Conservation (phyloP, 2,797 vertebrate species). For the Pseudochirops corinnae region DNA sequence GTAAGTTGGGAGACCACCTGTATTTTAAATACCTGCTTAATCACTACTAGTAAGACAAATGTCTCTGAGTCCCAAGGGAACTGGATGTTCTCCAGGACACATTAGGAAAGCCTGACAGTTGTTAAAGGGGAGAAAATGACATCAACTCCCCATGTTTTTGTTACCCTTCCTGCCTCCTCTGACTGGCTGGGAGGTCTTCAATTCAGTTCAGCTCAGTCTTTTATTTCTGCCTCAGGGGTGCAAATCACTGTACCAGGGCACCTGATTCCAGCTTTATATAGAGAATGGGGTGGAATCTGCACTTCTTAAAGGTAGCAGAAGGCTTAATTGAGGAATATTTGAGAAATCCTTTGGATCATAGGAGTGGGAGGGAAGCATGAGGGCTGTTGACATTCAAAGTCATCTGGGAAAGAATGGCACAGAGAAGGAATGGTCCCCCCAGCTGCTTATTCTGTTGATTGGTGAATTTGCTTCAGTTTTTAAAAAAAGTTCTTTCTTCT, state of each 20-base stretch:
- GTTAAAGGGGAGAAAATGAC: too few species aligned
- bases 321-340: neutral
- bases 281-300: neutral
- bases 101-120: neutral
- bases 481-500: neutral
- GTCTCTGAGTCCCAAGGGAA: neutral
- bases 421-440: neutral
- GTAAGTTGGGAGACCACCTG: neutral
- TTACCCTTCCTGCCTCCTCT: neutral
- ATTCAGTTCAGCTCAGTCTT: neutral
- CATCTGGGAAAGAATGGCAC: neutral
- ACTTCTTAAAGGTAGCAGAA: neutral
- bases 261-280: neutral
- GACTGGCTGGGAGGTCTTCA: neutral
- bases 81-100: neutral
- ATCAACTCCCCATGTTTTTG: neutral
- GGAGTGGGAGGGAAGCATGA: neutral
- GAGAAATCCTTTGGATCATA: neutral
- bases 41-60: neutral
- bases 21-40: neutral
- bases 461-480: neutral
- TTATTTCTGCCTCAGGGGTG: neutral
- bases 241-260: neutral
- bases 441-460: neutral
- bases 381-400: conserved; percentile 3